phyloP scores from a whole-genome alignment of 2,113 vertebrate genomes.

The Phycodurus eques region DNA sequence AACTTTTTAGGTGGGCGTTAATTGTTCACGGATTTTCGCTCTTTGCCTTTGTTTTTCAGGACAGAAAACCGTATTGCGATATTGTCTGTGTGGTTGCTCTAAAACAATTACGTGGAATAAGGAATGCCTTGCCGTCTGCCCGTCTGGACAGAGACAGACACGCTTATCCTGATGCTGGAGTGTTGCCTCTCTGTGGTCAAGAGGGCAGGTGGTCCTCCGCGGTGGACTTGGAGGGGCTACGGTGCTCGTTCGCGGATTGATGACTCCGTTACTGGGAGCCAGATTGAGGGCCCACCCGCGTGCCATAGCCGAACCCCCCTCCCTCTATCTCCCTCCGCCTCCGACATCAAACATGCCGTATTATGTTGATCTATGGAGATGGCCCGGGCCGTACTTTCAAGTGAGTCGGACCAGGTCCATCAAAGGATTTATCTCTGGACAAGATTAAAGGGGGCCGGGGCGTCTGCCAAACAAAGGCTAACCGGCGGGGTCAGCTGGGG shows the following conservation, averaged over 20 bases:
- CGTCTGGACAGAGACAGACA: conserved; percentile 38
- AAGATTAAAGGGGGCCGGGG: conserved; percentile 76
- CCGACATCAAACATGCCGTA: conserved; percentile 69
- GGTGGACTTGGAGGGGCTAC: conserved; percentile 31
- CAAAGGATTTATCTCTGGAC: conserved; percentile 74
- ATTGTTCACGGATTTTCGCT: too few species aligned
- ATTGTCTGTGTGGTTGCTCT: not conserved
- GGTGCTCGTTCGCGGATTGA: conserved; percentile 56
- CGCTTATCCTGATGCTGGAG: conserved; percentile 40
- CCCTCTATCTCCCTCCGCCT: conserved; percentile 16
- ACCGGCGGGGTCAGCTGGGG: conserved; percentile 61
- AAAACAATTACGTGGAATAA: not conserved
- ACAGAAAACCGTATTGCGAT: too few species aligned
- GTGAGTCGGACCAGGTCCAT: conserved; percentile 71
- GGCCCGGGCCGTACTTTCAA: conserved; percentile 67
- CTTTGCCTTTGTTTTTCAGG: too few species aligned
- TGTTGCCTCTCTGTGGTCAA: conserved; percentile 55
- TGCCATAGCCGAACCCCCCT: conserved; percentile 26
- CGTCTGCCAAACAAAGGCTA: conserved; percentile 74
- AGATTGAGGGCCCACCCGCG: conserved; percentile 59
- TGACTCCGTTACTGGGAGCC: conserved; percentile 46
- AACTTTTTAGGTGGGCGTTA: too few species aligned
- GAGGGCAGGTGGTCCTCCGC: conserved; percentile 51
- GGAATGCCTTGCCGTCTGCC: conserved; percentile 15
- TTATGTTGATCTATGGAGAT: conserved; percentile 74